phyloP scores from a whole-genome alignment of 2,888 invertebrate species.

The Druceiella hillmani region DNA sequence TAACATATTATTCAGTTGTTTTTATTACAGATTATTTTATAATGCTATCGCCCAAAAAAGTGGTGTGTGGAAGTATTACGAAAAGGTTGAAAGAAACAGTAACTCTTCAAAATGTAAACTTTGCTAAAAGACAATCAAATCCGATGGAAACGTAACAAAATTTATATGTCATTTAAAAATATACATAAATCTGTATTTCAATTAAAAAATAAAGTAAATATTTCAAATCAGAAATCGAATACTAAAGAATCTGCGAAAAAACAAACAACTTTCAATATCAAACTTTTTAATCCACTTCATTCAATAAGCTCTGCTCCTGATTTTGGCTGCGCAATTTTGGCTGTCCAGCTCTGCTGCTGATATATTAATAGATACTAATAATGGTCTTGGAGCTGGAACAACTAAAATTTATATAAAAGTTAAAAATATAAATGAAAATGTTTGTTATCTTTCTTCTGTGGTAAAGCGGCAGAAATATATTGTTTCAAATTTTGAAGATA shows the following conservation, averaged over 20 bases:
- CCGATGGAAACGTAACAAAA: slow-evolving; percentile 22
- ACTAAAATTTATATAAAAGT: slow-evolving; percentile 6
- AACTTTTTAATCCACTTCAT: slow-evolving; percentile 1
- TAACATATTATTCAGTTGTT: background rate
- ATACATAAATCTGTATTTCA: slow-evolving; percentile 5
- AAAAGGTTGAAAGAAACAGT: slow-evolving; percentile 16
- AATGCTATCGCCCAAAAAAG: slow-evolving; percentile 17
- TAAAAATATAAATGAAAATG: slow-evolving; percentile 11
- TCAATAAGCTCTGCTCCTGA: slow-evolving; percentile 1
- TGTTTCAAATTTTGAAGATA: slow-evolving; percentile 17
- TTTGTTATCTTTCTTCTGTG: slow-evolving; percentile 7
- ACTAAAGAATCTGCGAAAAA: slow-evolving; percentile 3
- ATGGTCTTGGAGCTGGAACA: slow-evolving; percentile 2
- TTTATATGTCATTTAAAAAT: slow-evolving; percentile 20
- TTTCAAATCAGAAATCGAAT: slow-evolving; percentile 2
- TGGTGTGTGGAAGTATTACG: slow-evolving; percentile 18
- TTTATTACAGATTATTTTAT: slow-evolving; percentile 7
- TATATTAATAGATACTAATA: slow-evolving; percentile 2
- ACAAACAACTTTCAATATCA: slow-evolving; percentile 2
- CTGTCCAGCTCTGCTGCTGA: slow-evolving; percentile 1
- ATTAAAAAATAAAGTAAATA: slow-evolving; percentile 2
- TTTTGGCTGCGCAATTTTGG: background rate
- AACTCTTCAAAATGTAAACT: slow-evolving; percentile 15
- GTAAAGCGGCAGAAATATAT: no score
- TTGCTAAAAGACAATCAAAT: slow-evolving; percentile 15